These are phyloP conservation scores for Clepsis dumicolana DNA, from an alignment of 2,888 invertebrate species.

Conservation along the genomic window DNA sequence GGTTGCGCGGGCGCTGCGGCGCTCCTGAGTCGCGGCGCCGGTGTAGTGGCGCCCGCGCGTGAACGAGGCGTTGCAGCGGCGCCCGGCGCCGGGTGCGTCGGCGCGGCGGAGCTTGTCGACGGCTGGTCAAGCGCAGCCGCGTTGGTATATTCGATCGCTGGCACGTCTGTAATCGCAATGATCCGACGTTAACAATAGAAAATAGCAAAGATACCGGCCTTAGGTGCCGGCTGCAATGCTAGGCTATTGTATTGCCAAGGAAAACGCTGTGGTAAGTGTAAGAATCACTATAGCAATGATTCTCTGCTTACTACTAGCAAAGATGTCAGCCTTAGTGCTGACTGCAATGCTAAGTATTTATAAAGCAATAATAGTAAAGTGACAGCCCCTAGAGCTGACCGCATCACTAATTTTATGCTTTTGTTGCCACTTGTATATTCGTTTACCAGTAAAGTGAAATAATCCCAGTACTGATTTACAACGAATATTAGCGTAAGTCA, in stretches of 20 bases:
- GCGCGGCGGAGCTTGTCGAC: background rate
- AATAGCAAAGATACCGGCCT: slow-evolving; percentile 1
- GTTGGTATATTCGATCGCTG: background rate
- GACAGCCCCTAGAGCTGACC: slow-evolving; percentile 1
- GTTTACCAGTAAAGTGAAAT: too few relatives aligned
- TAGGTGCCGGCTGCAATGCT: slow-evolving; percentile 5
- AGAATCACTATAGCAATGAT: background rate
- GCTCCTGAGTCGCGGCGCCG: background rate
- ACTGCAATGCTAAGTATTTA: slow-evolving; percentile 5
- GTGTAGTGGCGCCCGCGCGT: background rate
- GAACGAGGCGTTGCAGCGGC: too few relatives aligned
- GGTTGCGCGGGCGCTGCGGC: background rate
- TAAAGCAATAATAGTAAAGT: background rate
- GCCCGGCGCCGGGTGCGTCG: too few relatives aligned
- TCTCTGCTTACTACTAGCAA: background rate
- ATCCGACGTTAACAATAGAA: background rate
- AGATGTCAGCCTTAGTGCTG: slow-evolving; percentile 3
- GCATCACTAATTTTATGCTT: background rate
- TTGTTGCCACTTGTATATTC: too few relatives aligned
- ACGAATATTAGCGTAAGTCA: background rate
- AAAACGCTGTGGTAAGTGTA: background rate
- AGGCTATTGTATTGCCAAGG: background rate
- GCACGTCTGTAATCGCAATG: background rate
- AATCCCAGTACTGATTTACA: slow-evolving; percentile 14
- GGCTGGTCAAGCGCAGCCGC: background rate